Base-by-base conservation (phyloP, 2,797 vertebrate species). In the Diceros bicornis region DNA sequence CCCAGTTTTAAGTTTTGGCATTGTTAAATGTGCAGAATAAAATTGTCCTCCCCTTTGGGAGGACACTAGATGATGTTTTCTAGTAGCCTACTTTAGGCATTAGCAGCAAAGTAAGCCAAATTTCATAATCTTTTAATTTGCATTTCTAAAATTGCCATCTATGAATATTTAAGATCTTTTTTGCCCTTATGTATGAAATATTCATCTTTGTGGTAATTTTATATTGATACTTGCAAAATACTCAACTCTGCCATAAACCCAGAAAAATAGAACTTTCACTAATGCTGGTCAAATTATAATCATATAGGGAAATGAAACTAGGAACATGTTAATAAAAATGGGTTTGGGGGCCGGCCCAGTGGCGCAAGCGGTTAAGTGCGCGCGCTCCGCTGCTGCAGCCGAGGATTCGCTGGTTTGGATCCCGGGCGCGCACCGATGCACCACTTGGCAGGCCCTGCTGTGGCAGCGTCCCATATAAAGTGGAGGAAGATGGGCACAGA, bases 171-270 rank as follows among this genome's bases (percentile, higher is more conserved):
- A 88, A 74, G 57, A 66, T 66, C 44, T 6, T 90, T 83, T 94
- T 95, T 96, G 37, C 8, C 16, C 5, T 77, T 59, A 9, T 44
- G 8, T 87, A n/a, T 72, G 61, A 92, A 95, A 62, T 72, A 59
- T 10, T 86, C 47, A 68, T 81, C 47, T 93, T 93, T 66, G 37
- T 93, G 66, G 44, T 86, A 44, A 88, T 87, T 91, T 95, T 93
- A 41, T 78, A 47, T 88, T 52, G 44, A 41, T 83, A 81, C 21
- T 89, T 72, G 75, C 25, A 95, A 97, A 95, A 71, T 86, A 90
- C 7, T 90, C 27, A 72, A 41, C 55, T 88, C 17, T 92, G 34
- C 81, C 32, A 61, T 84, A 68, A 74, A 41, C 50, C 50, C 25
- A 41, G 44, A 94, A 92, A 97, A 94, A 50, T 61, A 89, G 69